These are phyloP conservation scores for Chaetogeoica ovagalla DNA, from an alignment of 2,888 invertebrate species.

Conservation along the genomic window DNA sequence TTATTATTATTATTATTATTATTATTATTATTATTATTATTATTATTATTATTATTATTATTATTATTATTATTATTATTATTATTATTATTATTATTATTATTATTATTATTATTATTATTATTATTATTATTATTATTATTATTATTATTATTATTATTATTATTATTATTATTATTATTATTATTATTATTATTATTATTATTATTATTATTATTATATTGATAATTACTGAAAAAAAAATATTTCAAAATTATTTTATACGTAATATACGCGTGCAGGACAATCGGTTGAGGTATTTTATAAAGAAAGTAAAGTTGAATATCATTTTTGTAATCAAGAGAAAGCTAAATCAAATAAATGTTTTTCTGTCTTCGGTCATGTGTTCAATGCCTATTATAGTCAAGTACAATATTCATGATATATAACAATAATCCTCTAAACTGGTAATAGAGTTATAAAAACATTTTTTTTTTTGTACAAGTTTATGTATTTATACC, in stretches of 20 bases:
- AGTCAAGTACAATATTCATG: background rate
- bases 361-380: background rate
- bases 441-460: no score
- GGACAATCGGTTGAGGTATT: background rate
- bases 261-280: background rate
- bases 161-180: no score
- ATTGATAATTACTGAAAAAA: background rate
- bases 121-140: no score
- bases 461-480: background rate
- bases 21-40: no score
- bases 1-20: no score
- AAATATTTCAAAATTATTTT: background rate
- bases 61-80: no score
- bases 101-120: no score
- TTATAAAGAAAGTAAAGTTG: slow-evolving; percentile 28
- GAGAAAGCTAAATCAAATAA: slow-evolving; percentile 37
- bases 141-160: no score
- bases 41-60: no score
- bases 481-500: background rate
- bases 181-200: no score
- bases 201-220: background rate
- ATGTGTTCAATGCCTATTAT: background rate
- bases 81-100: no score
- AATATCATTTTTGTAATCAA: background rate
- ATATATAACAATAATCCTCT: background rate